Base-by-base conservation (phyloP, 1,140 invertebrate genomes). In the Liolophura sinensis region DNA sequence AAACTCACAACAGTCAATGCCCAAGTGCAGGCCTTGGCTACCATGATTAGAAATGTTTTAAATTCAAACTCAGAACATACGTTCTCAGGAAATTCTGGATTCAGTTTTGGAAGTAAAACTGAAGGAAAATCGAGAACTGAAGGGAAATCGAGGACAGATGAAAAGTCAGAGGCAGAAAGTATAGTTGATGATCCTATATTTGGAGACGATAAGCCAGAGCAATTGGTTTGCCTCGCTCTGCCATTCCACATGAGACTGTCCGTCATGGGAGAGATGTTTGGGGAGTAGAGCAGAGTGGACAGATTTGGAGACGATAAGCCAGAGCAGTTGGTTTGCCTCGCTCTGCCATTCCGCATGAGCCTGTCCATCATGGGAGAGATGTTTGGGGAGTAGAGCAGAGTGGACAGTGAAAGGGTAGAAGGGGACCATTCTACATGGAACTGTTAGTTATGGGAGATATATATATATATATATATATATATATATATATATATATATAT, bases 381-480 rank as follows among this genome's bases (percentile, higher is more conserved):
- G 59, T 60, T 60, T 46, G 3, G 31, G 31, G 31, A 9, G 31
- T 3, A 5, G 31, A 40, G 31, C 31, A 40, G 31, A 40, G 31
- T 40, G 31, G 9, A 40, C 31, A 3, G 31, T 40, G 31, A 40
- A 5, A 9, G 31, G 31, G 9, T 40, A 5, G 9, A 9, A 9
- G 31, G 9, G 31, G 31, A 9, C 87, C 90, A 54, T 92, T 91
- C 78, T 81, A 91, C 55, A 88, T 90, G 82, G 86, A 90, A 67
- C 87, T 92, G 82, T 91, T 90, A 20, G 82, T 91, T 55, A 87
- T 89, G 52, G 91, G 91, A n/a, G 90, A 92, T 86, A 80, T 86
- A n/a, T n/a, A n/a, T n/a, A n/a, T n/a, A n/a, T n/a, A n/a, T n/a
- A n/a, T n/a, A n/a, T n/a, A n/a, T n/a, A n/a, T n/a, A n/a, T n/a